phyloP scores from a whole-genome alignment of 2,797 vertebrate species.

The Sternotherus odoratus region DNA sequence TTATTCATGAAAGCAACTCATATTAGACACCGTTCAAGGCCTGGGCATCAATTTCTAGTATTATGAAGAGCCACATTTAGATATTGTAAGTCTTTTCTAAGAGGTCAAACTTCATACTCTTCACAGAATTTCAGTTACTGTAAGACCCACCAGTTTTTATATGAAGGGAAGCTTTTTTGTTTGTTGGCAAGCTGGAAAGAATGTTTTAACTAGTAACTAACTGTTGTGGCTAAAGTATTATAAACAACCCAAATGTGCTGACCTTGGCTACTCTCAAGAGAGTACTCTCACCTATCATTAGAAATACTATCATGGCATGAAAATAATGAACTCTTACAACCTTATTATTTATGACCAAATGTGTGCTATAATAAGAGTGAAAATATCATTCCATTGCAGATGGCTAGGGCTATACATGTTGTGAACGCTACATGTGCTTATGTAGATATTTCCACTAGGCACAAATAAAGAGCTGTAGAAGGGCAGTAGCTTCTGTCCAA shows the following conservation, averaged over 20 bases:
- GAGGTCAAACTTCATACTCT: no score
- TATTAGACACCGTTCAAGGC: no score
- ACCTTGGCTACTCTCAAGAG: no score
- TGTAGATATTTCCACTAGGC: not conserved
- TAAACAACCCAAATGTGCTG: not conserved
- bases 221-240: not conserved
- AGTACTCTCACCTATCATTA: no score
- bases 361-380: not conserved
- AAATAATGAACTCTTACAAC: not conserved
- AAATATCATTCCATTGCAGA: not conserved
- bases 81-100: no score
- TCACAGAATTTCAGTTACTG: no score
- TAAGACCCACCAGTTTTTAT: no score
- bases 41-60: no score
- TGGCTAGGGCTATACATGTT: not conserved
- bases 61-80: no score
- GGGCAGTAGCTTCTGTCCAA: not conserved
- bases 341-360: not conserved
- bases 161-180: not conserved
- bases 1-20: no score
- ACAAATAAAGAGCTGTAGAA: not conserved
- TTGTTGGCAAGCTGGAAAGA: not conserved
- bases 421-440: not conserved
- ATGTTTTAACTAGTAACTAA: not conserved
- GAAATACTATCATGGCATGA: not conserved